Percentiles rank a stretch among this genome's conserved stretches.
phyloP scores from a whole-genome alignment of 2,888 invertebrate species.

The Panzeria rudis region DNA sequence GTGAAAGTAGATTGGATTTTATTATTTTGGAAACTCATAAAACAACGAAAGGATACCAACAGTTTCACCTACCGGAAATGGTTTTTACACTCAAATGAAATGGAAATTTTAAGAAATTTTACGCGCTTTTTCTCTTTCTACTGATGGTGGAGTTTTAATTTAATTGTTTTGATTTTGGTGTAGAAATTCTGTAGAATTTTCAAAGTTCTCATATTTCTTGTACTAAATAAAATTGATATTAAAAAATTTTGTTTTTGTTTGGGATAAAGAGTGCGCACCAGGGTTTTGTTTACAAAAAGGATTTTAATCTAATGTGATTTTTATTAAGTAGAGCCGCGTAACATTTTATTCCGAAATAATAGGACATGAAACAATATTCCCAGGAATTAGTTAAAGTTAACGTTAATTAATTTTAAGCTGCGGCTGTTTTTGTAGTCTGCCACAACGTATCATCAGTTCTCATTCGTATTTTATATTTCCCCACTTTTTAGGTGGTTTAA shows the following conservation, averaged over 20 bases:
- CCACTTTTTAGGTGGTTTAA: too few species aligned
- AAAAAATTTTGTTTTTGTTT: not conserved
- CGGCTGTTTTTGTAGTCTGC: too few species aligned
- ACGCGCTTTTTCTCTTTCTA: slow-evolving; percentile 49
- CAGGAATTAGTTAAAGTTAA: not conserved
- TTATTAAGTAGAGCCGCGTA: too few species aligned
- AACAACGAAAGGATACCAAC: slow-evolving; percentile 56
- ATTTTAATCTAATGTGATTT: too few species aligned
- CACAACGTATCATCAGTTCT: too few species aligned
- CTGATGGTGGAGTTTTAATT: not conserved
- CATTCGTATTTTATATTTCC: too few species aligned
- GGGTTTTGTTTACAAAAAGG: not conserved
- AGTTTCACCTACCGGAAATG: slow-evolving; percentile 70
- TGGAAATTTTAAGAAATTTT: slow-evolving; percentile 45
- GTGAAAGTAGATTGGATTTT: slow-evolving; percentile 43
- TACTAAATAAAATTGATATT: not conserved
- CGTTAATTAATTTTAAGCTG: too few species aligned
- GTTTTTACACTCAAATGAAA: slow-evolving; percentile 63
- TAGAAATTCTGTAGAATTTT: slow-evolving; percentile 17
- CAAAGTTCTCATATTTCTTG: slow-evolving; percentile 30
- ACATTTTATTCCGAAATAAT: too few species aligned
- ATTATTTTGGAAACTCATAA: slow-evolving; percentile 23
- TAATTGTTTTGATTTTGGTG: slow-evolving; percentile 29
- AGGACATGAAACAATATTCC: too few species aligned
- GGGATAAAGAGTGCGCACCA: not conserved